Evolutionary conservation across 2,797 vertebrate species (phyloP).

Genomic region (Acrossocheilus wenchowensis): DNA sequence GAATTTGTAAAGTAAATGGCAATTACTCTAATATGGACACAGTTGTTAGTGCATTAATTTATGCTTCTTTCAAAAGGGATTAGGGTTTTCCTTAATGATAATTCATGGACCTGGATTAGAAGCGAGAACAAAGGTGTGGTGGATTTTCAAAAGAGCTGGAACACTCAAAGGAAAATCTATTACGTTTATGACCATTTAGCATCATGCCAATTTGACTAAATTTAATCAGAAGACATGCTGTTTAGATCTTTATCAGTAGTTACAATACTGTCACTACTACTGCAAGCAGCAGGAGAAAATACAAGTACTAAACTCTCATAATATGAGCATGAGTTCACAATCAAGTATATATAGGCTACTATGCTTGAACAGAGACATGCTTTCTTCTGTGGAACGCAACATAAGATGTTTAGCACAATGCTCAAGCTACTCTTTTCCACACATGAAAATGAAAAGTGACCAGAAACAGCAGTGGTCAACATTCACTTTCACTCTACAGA

Average conservation of each 20-base stretch:
- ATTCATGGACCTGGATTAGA: slow-evolving; percentile 73
- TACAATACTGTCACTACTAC: neutral
- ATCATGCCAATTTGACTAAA: neutral
- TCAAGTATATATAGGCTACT: neutral
- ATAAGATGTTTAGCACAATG: neutral
- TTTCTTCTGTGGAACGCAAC: neutral
- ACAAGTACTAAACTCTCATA: neutral
- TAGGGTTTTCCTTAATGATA: slow-evolving; percentile 71
- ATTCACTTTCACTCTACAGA: neutral
- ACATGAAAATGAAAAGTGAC: neutral
- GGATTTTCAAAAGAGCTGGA: slow-evolving; percentile 2
- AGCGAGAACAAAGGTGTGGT: slow-evolving; percentile 39
- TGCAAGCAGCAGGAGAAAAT: neutral
- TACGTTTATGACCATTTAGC: neutral
- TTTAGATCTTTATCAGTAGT: neutral
- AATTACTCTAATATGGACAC: slow-evolving; percentile 68
- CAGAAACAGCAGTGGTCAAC: neutral
- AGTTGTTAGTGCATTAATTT: slow-evolving; percentile 73
- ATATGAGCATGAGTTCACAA: neutral
- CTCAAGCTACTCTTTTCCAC: neutral
- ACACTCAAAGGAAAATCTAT: slow-evolving; percentile 39
- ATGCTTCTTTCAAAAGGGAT: slow-evolving; percentile 74
- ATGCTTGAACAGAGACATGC: neutral
- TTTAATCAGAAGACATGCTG: neutral
- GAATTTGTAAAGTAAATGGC: slow-evolving; percentile 65